These are phyloP conservation scores for Heliconius ethilla DNA, from an alignment of 2,888 invertebrate species.

Conservation along the genomic window DNA sequence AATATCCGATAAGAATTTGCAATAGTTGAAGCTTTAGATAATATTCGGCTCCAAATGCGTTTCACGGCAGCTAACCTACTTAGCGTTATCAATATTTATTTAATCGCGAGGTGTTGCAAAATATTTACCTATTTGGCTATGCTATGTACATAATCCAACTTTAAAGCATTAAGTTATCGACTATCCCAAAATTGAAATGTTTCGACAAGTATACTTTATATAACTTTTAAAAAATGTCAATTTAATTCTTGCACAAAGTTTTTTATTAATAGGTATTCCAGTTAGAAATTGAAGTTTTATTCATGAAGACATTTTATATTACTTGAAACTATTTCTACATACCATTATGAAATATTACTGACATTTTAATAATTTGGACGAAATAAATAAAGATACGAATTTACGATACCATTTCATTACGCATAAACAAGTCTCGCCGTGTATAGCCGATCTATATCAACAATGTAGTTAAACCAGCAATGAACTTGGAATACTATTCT, in stretches of 20 bases:
- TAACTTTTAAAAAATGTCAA: neutral
- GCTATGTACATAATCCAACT: constrained; percentile 37
- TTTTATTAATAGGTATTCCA: constrained; percentile 1
- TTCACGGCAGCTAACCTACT: constrained; percentile 76
- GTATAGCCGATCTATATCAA: constrained; percentile 26
- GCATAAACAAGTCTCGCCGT: constrained; percentile 24
- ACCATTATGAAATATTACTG: constrained; percentile 20
- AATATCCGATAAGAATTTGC: constrained; percentile 71
- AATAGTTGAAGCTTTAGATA: constrained; percentile 75
- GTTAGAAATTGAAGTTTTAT: constrained; percentile 19
- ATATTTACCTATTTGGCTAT: constrained; percentile 53
- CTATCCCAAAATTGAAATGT: constrained; percentile 21
- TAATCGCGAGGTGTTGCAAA: constrained; percentile 69
- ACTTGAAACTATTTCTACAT: constrained; percentile 10
- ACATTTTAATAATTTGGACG: constrained; percentile 23
- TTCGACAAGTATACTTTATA: constrained; percentile 12
- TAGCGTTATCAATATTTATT: constrained; percentile 74
- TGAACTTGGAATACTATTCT: constrained; percentile 58
- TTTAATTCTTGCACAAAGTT: neutral
- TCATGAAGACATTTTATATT: constrained; percentile 15
- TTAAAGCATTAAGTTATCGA: constrained; percentile 10
- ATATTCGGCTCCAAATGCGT: constrained; percentile 72
- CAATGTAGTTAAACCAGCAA: constrained; percentile 53
- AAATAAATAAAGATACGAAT: constrained; percentile 14
- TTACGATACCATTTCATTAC: constrained; percentile 16